A percentile compares a stretch with the other conserved stretches of the same genome.
phyloP scores from a whole-genome alignment of 2,888 invertebrate genomes.

The Dorcus parallelipipedus region DNA sequence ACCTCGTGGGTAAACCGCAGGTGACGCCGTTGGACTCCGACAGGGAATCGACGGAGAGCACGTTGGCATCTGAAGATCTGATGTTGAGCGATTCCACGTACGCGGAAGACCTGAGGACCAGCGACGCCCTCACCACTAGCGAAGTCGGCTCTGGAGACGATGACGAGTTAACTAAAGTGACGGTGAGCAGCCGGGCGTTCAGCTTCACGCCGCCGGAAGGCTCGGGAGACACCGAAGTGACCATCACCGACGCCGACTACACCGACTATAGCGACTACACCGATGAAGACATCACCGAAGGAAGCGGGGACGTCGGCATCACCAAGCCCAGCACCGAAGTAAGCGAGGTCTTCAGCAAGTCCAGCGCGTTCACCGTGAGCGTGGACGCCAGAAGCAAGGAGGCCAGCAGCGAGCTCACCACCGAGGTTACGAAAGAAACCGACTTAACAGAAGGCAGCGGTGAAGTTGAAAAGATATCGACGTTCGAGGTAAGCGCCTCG shows the following conservation, averaged over 20 bases:
- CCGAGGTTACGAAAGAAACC: slow-evolving; percentile 3
- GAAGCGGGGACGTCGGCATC: slow-evolving; percentile 6
- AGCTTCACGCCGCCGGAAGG: slow-evolving; percentile 25
- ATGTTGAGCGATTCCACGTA: slow-evolving; percentile 54
- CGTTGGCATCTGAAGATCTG: slow-evolving; percentile 48
- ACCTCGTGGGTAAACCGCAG: not conserved
- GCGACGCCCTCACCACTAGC: not conserved
- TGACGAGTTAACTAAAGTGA: slow-evolving; percentile 7
- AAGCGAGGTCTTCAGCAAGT: slow-evolving; percentile 2
- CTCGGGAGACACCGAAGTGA: slow-evolving; percentile 15
- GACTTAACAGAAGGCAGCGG: slow-evolving; percentile 1
- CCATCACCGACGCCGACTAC: not conserved
- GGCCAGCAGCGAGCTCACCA: not conserved
- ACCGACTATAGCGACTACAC: not conserved
- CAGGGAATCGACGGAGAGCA: slow-evolving; percentile 31
- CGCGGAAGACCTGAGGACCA: slow-evolving; percentile 1
- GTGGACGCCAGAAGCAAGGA: not conserved
- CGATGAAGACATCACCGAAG: not conserved
- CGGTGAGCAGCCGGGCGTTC: slow-evolving; percentile 19
- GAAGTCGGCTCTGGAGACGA: slow-evolving; percentile 35
- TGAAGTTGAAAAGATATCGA: slow-evolving; percentile 8
- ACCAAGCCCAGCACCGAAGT: not conserved
- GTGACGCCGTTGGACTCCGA: slow-evolving; percentile 10
- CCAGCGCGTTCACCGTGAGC: not conserved
- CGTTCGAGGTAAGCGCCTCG: not conserved